phyloP scores from a whole-genome alignment of 1,140 invertebrate genomes.

The Adelges cooleyi region DNA sequence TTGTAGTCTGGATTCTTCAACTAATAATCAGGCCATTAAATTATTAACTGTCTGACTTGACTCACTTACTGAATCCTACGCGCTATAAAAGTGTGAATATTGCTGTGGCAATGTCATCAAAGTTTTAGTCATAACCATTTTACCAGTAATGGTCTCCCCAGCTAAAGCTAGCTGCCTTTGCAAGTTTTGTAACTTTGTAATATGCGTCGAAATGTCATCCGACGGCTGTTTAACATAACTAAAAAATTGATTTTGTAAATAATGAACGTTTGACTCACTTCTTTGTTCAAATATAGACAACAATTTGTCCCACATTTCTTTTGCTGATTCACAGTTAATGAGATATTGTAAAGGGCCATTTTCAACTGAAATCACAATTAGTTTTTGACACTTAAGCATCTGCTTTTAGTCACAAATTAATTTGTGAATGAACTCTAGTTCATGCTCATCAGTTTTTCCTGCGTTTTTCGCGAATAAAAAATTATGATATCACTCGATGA shows the following conservation, averaged over 20 bases:
- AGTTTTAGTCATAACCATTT: no score
- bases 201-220: no score
- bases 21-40: no score
- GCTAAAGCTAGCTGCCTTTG: neutral
- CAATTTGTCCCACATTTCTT: neutral
- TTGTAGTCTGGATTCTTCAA: no score
- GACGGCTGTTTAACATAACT: neutral
- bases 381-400: neutral
- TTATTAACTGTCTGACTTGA: no score
- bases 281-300: neutral
- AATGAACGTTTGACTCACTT: neutral
- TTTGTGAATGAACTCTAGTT: no score
- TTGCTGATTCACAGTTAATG: neutral
- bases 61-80: neutral
- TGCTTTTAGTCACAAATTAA: no score
- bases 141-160: neutral
- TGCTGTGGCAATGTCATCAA: neutral
- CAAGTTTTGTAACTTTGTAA: neutral
- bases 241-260: neutral
- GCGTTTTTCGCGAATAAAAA: no score
- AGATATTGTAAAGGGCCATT: neutral
- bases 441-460: no score
- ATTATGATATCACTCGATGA: no score
- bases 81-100: neutral
- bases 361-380: neutral